Conservation (phyloP, 1,140 invertebrate species). For the Bombus fervidus region DNA sequence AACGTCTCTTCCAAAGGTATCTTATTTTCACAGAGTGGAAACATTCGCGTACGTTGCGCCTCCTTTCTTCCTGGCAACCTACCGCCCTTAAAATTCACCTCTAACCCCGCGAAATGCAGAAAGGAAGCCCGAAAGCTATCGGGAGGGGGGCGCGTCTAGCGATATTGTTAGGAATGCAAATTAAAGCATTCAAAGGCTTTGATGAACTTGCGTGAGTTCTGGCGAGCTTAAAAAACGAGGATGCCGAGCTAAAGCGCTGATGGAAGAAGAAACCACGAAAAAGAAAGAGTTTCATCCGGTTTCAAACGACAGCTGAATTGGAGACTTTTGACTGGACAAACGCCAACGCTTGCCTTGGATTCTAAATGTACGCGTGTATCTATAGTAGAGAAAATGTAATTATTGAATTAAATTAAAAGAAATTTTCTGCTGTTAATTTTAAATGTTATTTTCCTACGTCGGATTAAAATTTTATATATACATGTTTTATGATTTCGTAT, state of each 20-base stretch:
- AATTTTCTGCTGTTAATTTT: neutral
- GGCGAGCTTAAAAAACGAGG: conserved; percentile 31
- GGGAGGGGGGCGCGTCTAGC: conserved; percentile 39
- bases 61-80: too few relatives aligned
- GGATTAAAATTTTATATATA: too few relatives aligned
- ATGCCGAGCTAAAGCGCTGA: neutral
- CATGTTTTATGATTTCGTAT: too few relatives aligned
- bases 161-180: conserved; percentile 71
- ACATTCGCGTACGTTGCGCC: neutral
- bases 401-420: neutral
- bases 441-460: neutral
- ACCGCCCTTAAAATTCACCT: conserved; percentile 20
- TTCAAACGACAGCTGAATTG: conserved; percentile 11
- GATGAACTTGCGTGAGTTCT: conserved; percentile 67
- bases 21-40: neutral
- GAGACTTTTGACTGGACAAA: neutral
- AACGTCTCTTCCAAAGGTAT: neutral
- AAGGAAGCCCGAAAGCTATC: conserved; percentile 58
- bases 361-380: neutral
- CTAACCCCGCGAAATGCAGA: conserved; percentile 28
- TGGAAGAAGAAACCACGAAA: neutral
- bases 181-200: conserved; percentile 68
- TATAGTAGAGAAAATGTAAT: too few relatives aligned
- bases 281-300: conserved; percentile 20
- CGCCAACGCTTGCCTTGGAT: neutral